Evolutionary conservation across 2,113 vertebrate species (phyloP).

Genomic region (Corythornis vintsioides): DNA sequence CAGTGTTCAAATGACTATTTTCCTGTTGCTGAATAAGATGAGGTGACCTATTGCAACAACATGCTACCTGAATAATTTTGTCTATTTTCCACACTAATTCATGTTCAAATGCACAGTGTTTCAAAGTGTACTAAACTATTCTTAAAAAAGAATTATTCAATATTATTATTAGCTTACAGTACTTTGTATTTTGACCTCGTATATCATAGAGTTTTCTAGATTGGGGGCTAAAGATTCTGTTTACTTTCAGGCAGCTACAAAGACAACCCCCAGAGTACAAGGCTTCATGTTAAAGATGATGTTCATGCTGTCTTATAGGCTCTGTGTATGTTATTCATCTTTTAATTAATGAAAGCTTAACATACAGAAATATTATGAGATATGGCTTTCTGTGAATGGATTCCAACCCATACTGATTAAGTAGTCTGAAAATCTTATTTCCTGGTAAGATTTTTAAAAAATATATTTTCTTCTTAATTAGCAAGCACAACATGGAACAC

Average conservation of each 20-base stretch:
- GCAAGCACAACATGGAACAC: background rate
- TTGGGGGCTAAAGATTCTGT: background rate
- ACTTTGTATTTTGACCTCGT: background rate
- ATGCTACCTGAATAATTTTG: background rate
- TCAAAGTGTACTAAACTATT: background rate
- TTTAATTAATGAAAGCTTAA: background rate
- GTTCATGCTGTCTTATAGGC: background rate
- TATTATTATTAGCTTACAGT: background rate
- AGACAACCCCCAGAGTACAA: background rate
- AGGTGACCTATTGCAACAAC: background rate
- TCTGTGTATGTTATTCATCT: background rate
- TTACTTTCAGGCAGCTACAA: background rate
- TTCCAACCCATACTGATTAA: background rate
- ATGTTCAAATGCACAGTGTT: background rate
- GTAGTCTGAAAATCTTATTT: background rate
- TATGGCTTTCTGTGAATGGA: background rate
- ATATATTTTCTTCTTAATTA: conserved; percentile 28
- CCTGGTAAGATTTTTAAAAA: background rate
- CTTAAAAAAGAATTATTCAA: background rate
- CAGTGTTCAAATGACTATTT: background rate
- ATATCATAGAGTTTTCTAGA: background rate
- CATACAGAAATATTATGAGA: background rate
- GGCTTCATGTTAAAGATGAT: background rate
- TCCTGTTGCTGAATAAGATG: background rate
- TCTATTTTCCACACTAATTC: background rate